Conservation (phyloP, 2,113 vertebrate species). For the Ptilorrhoa leucosticta region DNA sequence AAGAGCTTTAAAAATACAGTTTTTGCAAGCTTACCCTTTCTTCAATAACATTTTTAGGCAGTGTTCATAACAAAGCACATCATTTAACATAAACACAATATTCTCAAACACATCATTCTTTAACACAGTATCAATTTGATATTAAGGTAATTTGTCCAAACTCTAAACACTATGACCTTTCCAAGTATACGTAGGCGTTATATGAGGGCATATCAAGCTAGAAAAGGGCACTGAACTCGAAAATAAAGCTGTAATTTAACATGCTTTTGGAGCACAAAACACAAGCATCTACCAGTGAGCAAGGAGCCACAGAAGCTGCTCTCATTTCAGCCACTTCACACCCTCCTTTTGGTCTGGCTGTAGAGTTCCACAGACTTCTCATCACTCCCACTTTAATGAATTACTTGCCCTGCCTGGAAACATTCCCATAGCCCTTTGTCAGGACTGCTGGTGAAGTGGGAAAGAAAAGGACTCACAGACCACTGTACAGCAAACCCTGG, state of each 20-base stretch:
- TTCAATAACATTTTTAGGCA: not conserved
- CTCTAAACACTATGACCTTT: not conserved
- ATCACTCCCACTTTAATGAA: not conserved
- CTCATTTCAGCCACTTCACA: not conserved
- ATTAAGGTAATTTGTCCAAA: not conserved
- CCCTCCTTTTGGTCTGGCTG: not conserved
- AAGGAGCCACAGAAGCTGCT: not conserved
- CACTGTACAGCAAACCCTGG: rapidly evolving
- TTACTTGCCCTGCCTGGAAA: not conserved
- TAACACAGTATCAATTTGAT: not conserved
- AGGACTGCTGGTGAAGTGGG: not conserved
- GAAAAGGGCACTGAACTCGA: not conserved
- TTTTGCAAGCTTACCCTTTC: not conserved
- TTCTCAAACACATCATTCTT: not conserved
- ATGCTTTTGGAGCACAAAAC: not conserved
- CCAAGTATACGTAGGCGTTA: not conserved
- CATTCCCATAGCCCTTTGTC: not conserved
- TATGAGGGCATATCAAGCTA: not conserved
- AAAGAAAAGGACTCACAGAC: not conserved
- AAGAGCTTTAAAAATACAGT: not conserved
- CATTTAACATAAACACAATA: not conserved
- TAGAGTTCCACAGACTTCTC: not conserved
- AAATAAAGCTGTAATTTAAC: not conserved
- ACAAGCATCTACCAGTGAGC: not conserved
- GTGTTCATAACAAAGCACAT: not conserved